Evolutionary conservation across 2,113 vertebrate genomes (phyloP), one percentile per base, ranked within the genome.

Genomic region (Panthera tigris): DNA sequence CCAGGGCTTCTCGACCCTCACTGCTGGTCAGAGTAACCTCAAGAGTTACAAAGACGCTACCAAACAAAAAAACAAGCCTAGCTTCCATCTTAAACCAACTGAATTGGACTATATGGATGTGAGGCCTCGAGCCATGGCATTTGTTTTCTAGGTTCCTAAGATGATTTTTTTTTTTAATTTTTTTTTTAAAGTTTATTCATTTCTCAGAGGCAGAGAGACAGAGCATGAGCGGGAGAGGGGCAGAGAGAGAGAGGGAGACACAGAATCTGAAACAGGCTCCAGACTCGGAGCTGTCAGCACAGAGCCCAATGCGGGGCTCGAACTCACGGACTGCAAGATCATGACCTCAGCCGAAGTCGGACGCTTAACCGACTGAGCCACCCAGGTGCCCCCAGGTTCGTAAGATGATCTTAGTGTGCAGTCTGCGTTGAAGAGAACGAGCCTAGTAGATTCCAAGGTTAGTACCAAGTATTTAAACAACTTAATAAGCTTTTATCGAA

Each of bases 401-500:
- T 50, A 65, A 63, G 23, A 83, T n/a, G 19, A 86, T 25, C 57
- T 92, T 92, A 78, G 63, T 41, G 33, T 66, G 10, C 39, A 92
- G 36, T 76, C 50, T 65, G 12, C 29, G 74, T 31, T 79, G 68
- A 91, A 36, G 86, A 92, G 45, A 96, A 92, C 6, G 19, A 21
- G 50, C 48, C 41, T 80, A 69, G 16, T 3, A n/a, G 71, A 76
- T n/a, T 81, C 73, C 48, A 66, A 48, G 18, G 48, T 86, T 91
- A 66, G 66, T 48, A 81, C 29, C 95, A 91, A 63, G 14, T 48
- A 76, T 41, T 96, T 80, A 61, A 96, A 50, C 1, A 10, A 66
- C 23, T 65, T 69, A 73, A 27, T 81, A 94, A 82, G 48, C n/a
- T 74, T 80, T 95, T 92, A 94, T 27, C 14, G 29, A 79, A 95